These are phyloP conservation scores for Triops longicaudatus DNA, from an alignment of 1,140 invertebrate genomes.

Conservation along the genomic window DNA sequence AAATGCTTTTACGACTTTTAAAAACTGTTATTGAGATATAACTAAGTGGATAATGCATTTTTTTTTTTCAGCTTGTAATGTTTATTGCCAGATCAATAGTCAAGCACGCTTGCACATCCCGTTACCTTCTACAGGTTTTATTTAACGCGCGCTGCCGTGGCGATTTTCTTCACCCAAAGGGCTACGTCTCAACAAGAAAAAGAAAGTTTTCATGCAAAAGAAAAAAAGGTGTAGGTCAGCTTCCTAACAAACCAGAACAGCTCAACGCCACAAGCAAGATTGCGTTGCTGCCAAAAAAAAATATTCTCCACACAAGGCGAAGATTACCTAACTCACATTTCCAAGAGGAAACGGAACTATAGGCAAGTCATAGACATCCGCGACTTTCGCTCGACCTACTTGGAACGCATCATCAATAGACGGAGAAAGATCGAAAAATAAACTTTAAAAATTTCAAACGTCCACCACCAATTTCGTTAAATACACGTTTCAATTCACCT, in stretches of 20 bases:
- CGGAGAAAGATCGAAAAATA: neutral
- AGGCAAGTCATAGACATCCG: slow-evolving; percentile 8
- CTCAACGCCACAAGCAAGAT: neutral
- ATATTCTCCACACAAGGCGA: neutral
- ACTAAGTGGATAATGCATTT: neutral
- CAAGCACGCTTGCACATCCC: neutral
- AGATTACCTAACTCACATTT: neutral
- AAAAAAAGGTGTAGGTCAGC: neutral
- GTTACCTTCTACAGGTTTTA: neutral
- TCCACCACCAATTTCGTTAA: no score
- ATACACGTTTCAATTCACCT: no score
- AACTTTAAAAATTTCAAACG: no score
- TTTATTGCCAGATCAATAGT: neutral
- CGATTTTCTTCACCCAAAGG: neutral
- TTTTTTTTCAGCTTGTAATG: neutral
- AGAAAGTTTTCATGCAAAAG: neutral
- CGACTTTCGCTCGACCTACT: slow-evolving; percentile 5
- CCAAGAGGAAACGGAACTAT: neutral
- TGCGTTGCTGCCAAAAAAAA: neutral
- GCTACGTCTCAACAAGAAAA: neutral
- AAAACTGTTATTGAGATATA: neutral
- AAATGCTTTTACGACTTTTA: no score
- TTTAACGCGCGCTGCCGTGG: no score
- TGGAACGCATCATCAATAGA: neutral
- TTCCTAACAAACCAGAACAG: neutral